A percentile compares a stretch with the other conserved stretches of the same genome.
These are phyloP conservation scores for Trachemys scripta DNA, from an alignment of 2,113 vertebrate species.

Conservation along the genomic window DNA sequence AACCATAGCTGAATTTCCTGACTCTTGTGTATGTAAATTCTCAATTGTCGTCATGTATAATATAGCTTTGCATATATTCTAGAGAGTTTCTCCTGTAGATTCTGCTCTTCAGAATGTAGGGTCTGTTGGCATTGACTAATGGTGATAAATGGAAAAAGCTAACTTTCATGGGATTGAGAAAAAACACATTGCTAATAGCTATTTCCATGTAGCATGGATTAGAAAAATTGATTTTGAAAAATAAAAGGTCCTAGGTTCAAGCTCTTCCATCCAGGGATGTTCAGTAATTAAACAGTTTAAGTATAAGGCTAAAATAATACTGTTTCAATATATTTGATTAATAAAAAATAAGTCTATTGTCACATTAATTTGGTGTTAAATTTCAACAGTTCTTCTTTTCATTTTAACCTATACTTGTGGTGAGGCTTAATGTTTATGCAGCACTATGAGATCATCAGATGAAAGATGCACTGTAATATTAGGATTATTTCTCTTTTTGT, in stretches of 20 bases:
- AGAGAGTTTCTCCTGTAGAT: accelerated
- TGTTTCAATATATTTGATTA: neutral
- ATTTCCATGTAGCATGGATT: neutral
- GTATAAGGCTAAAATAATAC: neutral
- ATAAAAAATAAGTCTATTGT: accelerated
- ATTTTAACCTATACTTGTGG: neutral
- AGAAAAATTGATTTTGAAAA: neutral
- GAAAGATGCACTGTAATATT: neutral
- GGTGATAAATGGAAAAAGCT: neutral
- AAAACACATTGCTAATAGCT: accelerated
- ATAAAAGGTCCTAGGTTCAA: neutral
- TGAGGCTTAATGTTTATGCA: too few species aligned
- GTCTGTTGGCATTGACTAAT: neutral
- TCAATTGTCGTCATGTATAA: neutral
- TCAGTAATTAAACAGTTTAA: neutral
- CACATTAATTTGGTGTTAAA: neutral
- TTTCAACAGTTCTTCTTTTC: neutral
- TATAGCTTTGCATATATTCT: neutral
- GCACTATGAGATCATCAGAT: neutral
- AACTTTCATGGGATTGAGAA: neutral
- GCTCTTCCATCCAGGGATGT: neutral
- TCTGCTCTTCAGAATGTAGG: accelerated
- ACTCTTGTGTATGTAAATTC: accelerated
- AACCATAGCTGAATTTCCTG: neutral
- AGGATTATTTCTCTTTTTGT: accelerated